Base-by-base conservation (phyloP, 1,140 invertebrate species). In the Hesperophylax magnus region DNA sequence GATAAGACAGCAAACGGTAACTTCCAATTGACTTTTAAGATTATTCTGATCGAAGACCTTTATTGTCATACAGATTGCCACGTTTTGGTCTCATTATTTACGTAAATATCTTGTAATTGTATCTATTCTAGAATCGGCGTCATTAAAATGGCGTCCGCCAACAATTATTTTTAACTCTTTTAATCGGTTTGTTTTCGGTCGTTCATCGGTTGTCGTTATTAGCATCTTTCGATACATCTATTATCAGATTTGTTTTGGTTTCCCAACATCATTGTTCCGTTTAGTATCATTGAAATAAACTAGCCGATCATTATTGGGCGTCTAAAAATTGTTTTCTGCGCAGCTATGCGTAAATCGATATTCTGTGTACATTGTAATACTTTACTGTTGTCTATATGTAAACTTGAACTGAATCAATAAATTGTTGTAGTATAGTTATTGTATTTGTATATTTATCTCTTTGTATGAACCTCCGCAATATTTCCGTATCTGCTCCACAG, bases 401-500 rank as follows among this genome's bases (percentile, higher is more conserved):
- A 75, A 71, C 14, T 75, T 75, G 22, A 75, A 56, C 8, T 75
- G 15, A 56, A 27, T 24, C 15, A 75, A 75, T 75, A 75, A 75
- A 75, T 56, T 75, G 18, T 56, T 75, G 52, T 75, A 75, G 71
- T 31, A 9, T 75, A 75, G 71, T n/a, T 58, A 27, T 58, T 56
- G 71, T 58, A 75, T 75, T 75, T 75, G 8, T 61, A 58, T 75
- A 75, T 75, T 58, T 75, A 75, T 56, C 54, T 56, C 71, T 75
- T 31, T 56, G 17, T 75, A 75, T 56, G 54, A 75, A 71, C 77
- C 65, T 71, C 53, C 47, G 63, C 77, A 67, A 79, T 69, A 79
- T 79, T 63, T 69, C 22, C 77, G 54, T 79, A 52, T 79, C 78
- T 79, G 78, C 78, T 79, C 78, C 78, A 79, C 78, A 79, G 78